A percentile compares a stretch with the other conserved stretches of the same genome.
Conservation (phyloP, 2,113 vertebrate species). For the Ceyx melanurus region DNA sequence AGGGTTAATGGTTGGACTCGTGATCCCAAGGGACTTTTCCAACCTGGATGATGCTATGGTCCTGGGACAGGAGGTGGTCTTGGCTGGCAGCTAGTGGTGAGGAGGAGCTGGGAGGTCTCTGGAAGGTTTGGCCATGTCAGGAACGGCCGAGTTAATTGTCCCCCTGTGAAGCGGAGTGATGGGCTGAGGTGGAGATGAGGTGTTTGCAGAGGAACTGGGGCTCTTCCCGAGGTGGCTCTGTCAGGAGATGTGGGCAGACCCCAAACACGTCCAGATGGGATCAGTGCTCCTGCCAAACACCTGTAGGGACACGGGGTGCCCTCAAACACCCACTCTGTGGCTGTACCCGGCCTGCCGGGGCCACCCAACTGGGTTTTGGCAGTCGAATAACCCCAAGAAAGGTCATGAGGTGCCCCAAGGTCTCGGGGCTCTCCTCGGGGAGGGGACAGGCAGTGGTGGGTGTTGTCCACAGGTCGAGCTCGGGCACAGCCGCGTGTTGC, state of each 20-base stretch:
- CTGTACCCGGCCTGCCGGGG: neutral
- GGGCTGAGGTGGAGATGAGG: neutral
- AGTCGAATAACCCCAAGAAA: neutral
- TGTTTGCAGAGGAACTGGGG: rapidly evolving
- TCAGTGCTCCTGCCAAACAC: rapidly evolving
- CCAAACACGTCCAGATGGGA: rapidly evolving
- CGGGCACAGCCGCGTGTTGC: too few species aligned
- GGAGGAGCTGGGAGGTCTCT: neutral
- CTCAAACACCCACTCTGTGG: rapidly evolving
- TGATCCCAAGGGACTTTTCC: too few species aligned
- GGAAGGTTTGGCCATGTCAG: neutral
- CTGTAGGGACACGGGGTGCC: neutral
- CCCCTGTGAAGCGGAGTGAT: neutral
- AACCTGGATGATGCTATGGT: too few species aligned
- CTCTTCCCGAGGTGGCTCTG: neutral
- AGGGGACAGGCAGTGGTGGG: neutral
- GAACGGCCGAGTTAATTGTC: neutral
- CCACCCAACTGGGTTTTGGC: neutral
- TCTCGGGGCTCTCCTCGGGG: neutral
- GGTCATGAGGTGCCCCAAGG: neutral
- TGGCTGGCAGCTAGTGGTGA: neutral
- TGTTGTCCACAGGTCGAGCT: neutral
- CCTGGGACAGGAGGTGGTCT: too few species aligned
- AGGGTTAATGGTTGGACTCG: too few species aligned
- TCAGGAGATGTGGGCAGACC: neutral